Base-by-base conservation (phyloP, 2,797 vertebrate genomes). In the Epinephelus malabaricus region DNA sequence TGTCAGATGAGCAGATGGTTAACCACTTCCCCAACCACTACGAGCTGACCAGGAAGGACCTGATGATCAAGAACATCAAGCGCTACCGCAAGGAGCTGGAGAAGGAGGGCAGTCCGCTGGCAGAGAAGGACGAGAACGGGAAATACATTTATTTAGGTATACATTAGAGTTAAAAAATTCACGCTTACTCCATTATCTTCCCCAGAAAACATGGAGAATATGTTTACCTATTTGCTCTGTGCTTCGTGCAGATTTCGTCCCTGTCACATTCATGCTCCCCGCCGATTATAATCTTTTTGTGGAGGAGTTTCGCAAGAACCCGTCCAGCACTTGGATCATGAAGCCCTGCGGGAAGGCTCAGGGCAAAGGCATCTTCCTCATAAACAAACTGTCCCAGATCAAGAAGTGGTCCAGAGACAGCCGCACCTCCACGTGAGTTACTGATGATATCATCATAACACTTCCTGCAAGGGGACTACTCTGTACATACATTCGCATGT, bases 1-100 rank as follows among this genome's bases (percentile, higher is more conserved):
- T 99, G 74, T 96, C 98, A 0, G 98, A 99, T n/a, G 98, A 99
- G 23, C 98, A 99, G 88, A 97, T 99, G 88, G 98, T 99, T 76
- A 99, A 99, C 91, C 98, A 99, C 76, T 99, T 99, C 72, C 98
- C 98, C 49, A 99, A 99, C 93, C 98, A 99, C 91, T 99, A 99
- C 4, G 98, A 99, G 68, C 94, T 99, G 86, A 99, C 98, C 50
- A 95, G 98, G 50, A 99, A 99, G 82, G 98, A 99, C 79, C 89
- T 99, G 90, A 99, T 99, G 98, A 97, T 99, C 83, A 99, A 99
- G 90, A 99, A 99, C 86, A 99, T 99, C 79, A 99, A 99, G 65
- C 95, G 98, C 23, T 99, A 99, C 81, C 95, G 98, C 71, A 99
- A 98, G 71, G 98, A 99, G 34, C 92, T 99, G 69, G 98, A 99